Conservation (phyloP, 2,113 vertebrate species). For the Tenrec ecaudatus region DNA sequence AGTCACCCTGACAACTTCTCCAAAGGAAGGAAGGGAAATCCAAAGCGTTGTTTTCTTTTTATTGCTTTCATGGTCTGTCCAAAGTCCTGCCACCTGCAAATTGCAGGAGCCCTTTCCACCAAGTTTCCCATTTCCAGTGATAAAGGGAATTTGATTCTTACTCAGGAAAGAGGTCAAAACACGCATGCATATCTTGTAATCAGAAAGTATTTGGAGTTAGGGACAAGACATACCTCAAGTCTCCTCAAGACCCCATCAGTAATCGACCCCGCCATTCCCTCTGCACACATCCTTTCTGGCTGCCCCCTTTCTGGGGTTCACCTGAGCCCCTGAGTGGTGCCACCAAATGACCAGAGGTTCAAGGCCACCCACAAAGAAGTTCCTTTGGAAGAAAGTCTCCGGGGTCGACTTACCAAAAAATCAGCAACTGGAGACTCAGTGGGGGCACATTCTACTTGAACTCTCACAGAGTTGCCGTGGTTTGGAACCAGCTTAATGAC, state of each 20-base stretch:
- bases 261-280: neutral
- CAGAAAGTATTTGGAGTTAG: neutral
- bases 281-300: neutral
- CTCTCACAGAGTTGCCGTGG: neutral
- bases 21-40: neutral
- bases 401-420: neutral
- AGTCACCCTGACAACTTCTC: slow-evolving; percentile 14
- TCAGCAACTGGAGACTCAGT: neutral
- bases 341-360: neutral
- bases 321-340: neutral
- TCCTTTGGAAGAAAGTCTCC: neutral
- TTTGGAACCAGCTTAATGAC: neutral
- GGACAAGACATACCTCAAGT: neutral
- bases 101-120: neutral
- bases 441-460: neutral
- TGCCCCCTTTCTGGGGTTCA: neutral
- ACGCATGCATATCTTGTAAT: neutral
- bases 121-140: neutral
- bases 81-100: neutral
- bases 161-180: neutral
- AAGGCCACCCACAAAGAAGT: neutral
- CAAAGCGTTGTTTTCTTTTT: neutral
- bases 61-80: neutral
- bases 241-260: neutral
- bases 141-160: neutral